These are phyloP conservation scores for Harlomillsia oculata DNA, from an alignment of 1,140 invertebrate genomes.

Conservation along the genomic window DNA sequence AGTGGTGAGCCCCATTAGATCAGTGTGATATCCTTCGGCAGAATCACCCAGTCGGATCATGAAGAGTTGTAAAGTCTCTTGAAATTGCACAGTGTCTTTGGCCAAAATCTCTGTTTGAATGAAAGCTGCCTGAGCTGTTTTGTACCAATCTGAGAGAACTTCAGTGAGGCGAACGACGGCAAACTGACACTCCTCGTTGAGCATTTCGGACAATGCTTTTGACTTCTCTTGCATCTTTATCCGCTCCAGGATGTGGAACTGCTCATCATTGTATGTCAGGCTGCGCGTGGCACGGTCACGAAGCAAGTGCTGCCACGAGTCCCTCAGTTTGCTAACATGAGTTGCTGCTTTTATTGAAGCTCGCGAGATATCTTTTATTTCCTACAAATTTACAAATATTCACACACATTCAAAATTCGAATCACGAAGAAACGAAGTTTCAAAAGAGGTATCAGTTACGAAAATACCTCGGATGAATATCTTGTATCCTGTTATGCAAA, in stretches of 20 bases:
- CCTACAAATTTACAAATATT: too few species aligned
- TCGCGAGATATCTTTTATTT: constrained; percentile 42
- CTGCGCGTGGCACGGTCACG: constrained; percentile 72
- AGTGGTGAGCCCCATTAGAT: constrained; percentile 16
- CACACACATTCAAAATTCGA: neutral
- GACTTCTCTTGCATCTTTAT: constrained; percentile 57
- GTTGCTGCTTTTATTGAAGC: constrained; percentile 61
- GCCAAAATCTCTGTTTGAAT: constrained; percentile 62
- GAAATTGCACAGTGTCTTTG: constrained; percentile 55
- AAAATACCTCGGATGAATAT: too few species aligned
- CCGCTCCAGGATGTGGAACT: constrained; percentile 82
- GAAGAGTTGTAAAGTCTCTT: constrained; percentile 37
- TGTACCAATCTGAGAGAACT: constrained; percentile 69
- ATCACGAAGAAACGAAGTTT: neutral
- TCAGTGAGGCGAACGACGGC: constrained; percentile 58
- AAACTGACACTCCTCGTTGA: constrained; percentile 55
- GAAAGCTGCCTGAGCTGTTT: constrained; percentile 68
- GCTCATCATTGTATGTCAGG: constrained; percentile 83
- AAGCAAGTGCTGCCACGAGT: constrained; percentile 84
- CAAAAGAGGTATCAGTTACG: too few species aligned
- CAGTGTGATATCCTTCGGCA: constrained; percentile 26
- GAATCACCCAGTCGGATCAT: constrained; percentile 27
- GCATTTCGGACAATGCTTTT: constrained; percentile 52
- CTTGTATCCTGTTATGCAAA: too few species aligned
- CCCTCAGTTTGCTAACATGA: constrained; percentile 65